Evolutionary conservation across 2,797 vertebrate genomes (phyloP).

Genomic region (Onychomys torridus): DNA sequence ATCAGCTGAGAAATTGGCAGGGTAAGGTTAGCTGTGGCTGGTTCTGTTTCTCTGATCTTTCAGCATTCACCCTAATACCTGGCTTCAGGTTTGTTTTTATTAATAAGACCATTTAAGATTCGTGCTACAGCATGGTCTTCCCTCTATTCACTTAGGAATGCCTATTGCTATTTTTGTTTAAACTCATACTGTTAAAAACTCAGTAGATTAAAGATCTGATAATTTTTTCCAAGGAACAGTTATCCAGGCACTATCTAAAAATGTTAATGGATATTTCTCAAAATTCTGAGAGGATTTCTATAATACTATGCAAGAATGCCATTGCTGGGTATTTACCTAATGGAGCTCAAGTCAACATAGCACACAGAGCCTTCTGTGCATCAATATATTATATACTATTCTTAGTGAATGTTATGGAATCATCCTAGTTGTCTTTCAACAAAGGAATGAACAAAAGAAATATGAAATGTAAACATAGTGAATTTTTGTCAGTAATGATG

Average conservation of each 20-base stretch:
- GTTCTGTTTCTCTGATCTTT: too few relatives aligned
- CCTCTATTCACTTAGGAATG: too few relatives aligned
- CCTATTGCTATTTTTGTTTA: too few relatives aligned
- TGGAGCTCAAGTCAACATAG: background rate
- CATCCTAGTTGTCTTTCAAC: background rate
- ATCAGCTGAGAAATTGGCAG: too few relatives aligned
- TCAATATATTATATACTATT: background rate
- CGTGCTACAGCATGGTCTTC: too few relatives aligned
- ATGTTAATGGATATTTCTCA: background rate
- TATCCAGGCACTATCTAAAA: slow-evolving; percentile 51
- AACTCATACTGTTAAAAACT: too few relatives aligned
- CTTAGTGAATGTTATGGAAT: background rate
- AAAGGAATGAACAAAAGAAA: background rate
- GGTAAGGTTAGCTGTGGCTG: too few relatives aligned
- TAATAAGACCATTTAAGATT: too few relatives aligned
- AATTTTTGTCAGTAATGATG: background rate
- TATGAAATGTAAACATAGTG: background rate
- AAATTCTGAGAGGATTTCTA: background rate
- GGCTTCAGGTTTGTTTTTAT: too few relatives aligned
- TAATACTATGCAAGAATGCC: background rate
- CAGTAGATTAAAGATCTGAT: background rate
- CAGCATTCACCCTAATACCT: too few relatives aligned
- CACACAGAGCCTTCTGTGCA: background rate
- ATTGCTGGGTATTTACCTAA: background rate
- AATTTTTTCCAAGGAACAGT: slow-evolving; percentile 2